Base-by-base conservation (phyloP, 2,113 vertebrate species). In the Nothoprocta perdicaria region DNA sequence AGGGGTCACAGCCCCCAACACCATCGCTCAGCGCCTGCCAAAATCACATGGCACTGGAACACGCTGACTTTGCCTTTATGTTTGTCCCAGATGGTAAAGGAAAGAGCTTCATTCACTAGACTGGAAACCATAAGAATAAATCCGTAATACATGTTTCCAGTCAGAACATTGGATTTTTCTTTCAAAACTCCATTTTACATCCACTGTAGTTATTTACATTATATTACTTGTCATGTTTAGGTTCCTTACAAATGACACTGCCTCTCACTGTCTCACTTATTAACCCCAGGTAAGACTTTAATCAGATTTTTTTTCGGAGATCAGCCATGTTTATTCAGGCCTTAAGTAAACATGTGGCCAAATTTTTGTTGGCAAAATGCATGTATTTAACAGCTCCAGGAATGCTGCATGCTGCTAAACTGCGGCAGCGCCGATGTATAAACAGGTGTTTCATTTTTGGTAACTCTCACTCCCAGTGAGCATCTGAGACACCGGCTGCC, bases 381-480 rank as follows among this genome's bases (percentile, higher is more conserved):
- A 55, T 61, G 35, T 73, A 74, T 89, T 94, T 95, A 94, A 94
- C 94, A 96, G 95, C 81, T 95, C 68, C 26, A 82, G 92, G 95
- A 96, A 97, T 95, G 89, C 66, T 52, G 35, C 38, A 12, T 38
- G 83, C 90, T 90, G 60, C 88, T 91, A 33, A 93, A 62, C 77
- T 95, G 89, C 86, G 89, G 74, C 80, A 77, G 77, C 33, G 11
- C 78, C 63, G 81, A 93, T 88, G 79, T 91, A 93, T 96, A 96
- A 86, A 96, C 96, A 97, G 96, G 95, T 97, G 97, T 96, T 97
- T 96, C 67, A 95, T 95, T 96, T 97, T 96, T 95, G 81, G 92
- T 96, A 88, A 95, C 88, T 55, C 52, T 89, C 88, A 86, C 86
- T 95, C 90, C 88, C 84, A 95, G 69, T 33, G 72, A 97, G 88